phyloP scores from a whole-genome alignment of 1,140 invertebrate genomes.

The Cydia splendana region DNA sequence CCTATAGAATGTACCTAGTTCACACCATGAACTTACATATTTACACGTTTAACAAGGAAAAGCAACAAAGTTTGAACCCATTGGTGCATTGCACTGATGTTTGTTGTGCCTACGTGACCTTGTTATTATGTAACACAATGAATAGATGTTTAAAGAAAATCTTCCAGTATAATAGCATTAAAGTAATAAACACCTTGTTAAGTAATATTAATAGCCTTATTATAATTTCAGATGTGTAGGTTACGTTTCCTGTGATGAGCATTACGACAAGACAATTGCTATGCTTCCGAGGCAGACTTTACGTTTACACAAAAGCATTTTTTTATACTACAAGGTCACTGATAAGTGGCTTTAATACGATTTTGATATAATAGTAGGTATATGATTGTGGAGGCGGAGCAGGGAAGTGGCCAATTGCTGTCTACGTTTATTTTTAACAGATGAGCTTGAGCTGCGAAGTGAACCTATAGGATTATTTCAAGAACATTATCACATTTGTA shows the following conservation, averaged over 20 bases:
- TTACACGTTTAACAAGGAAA: neutral
- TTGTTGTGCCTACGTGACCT: constrained; percentile 16
- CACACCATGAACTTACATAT: neutral
- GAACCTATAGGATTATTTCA: too few species aligned
- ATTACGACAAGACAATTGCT: constrained; percentile 9
- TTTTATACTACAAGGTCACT: neutral
- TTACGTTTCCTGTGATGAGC: constrained; percentile 12
- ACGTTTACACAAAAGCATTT: neutral
- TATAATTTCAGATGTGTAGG: constrained; percentile 9
- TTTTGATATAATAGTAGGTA: neutral
- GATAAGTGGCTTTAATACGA: neutral
- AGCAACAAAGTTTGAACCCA: neutral
- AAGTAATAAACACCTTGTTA: constrained; percentile 6
- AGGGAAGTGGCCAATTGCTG: neutral
- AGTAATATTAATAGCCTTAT: constrained; percentile 17
- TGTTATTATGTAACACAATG: constrained; percentile 25
- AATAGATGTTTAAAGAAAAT: constrained; percentile 12
- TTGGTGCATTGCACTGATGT: neutral
- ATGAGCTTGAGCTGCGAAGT: too few species aligned
- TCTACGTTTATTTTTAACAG: too few species aligned
- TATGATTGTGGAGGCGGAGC: neutral
- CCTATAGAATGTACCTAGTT: neutral
- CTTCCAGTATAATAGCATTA: constrained; percentile 18
- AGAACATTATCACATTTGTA: too few species aligned
- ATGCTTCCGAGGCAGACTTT: neutral